Conservation (phyloP, 2,113 vertebrate species). For the Notarius lentiginosus region DNA sequence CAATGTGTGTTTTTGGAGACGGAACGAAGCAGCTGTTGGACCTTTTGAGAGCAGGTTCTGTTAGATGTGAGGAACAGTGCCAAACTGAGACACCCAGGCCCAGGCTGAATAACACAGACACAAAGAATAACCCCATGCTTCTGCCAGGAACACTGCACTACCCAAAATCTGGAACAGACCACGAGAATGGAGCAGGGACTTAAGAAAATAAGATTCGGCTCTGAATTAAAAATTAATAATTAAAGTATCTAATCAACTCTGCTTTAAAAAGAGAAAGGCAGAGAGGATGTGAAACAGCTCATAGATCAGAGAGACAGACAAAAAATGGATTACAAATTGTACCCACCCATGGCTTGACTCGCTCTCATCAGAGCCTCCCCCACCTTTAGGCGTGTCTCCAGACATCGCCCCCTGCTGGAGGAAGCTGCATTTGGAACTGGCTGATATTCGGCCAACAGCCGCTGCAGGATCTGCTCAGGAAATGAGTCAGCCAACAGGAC, state of each 20-base stretch:
- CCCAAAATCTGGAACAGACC: slow-evolving; percentile 59
- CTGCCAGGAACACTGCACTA: slow-evolving; percentile 56
- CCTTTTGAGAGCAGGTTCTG: slow-evolving; percentile 46
- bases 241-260: neutral
- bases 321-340: neutral
- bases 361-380: slow-evolving; percentile 92
- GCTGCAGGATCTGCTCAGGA: slow-evolving; percentile 79
- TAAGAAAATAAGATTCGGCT: neutral
- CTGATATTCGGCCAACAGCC: slow-evolving; percentile 78
- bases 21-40: slow-evolving; percentile 43
- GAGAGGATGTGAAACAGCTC: neutral
- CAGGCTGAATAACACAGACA: slow-evolving; percentile 43
- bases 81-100: slow-evolving; percentile 37
- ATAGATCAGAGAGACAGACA: neutral
- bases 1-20: slow-evolving; percentile 49
- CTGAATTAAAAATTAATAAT: slow-evolving; percentile 2
- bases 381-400: slow-evolving; percentile 86
- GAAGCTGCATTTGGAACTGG: slow-evolving; percentile 29
- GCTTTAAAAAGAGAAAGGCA: neutral
- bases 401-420: slow-evolving; percentile 38
- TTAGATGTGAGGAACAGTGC: slow-evolving; percentile 37
- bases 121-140: slow-evolving; percentile 52
- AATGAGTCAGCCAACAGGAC: slow-evolving; percentile 79
- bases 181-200: slow-evolving; percentile 15
- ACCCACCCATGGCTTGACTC: slow-evolving; percentile 85